These are phyloP conservation scores for Brachionus rubens DNA, from an alignment of 1,140 invertebrate species.

Conservation along the genomic window DNA sequence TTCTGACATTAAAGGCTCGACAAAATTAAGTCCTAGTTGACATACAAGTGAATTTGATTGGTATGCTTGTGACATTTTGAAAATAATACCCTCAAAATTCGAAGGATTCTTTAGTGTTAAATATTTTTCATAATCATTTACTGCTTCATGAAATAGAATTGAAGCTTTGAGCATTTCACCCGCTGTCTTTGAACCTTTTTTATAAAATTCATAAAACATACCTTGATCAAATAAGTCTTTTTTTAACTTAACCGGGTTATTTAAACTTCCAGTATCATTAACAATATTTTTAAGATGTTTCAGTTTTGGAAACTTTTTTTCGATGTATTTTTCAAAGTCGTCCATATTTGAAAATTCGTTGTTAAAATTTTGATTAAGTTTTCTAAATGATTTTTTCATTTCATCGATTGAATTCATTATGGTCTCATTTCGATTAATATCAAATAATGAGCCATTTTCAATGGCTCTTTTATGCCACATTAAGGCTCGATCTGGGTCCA, in stretches of 20 bases:
- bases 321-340: too few relatives aligned
- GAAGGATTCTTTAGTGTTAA: not conserved
- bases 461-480: constrained; percentile 1
- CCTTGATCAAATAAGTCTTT: not conserved
- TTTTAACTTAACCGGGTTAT: not conserved
- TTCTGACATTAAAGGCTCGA: not conserved
- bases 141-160: not conserved
- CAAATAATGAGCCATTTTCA: constrained; percentile 2
- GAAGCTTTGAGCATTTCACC: not conserved
- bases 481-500: not conserved
- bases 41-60: not conserved
- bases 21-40: not conserved
- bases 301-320: too few relatives aligned
- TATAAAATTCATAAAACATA: not conserved
- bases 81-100: not conserved
- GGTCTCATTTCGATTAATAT: not conserved
- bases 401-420: too few relatives aligned
- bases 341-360: not conserved
- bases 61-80: not conserved
- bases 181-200: not conserved
- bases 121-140: not conserved
- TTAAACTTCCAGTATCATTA: not conserved
- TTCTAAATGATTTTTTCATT: not conserved
- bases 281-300: not conserved
- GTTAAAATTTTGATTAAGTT: not conserved